A percentile compares a stretch with the other conserved stretches of the same genome.
Evolutionary conservation across 2,888 invertebrate species (phyloP).

Genomic region (Folsomia manolachei): DNA sequence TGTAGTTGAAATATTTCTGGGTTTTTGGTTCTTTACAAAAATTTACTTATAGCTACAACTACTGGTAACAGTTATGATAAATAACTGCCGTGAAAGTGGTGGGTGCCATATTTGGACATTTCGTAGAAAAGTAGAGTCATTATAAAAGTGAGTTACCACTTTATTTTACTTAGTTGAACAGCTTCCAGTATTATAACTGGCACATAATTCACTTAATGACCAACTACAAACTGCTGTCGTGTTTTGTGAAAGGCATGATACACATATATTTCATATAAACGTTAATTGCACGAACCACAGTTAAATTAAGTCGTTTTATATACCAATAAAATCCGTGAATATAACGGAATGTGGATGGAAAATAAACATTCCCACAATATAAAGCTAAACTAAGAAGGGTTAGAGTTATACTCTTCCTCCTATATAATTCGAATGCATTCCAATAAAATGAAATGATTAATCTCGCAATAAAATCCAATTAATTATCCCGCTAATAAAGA

Average conservation of each 20-base stretch:
- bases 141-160: too few relatives aligned
- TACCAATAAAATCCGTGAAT: neutral
- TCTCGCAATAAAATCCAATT: neutral
- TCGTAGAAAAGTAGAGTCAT: neutral
- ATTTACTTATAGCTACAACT: neutral
- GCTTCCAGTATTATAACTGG: neutral
- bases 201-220: neutral
- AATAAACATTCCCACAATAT: neutral
- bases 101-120: neutral
- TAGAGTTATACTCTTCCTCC: too few relatives aligned
- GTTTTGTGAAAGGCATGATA: too few relatives aligned
- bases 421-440: too few relatives aligned
- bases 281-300: neutral
- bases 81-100: neutral
- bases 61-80: neutral
- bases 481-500: neutral
- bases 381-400: too few relatives aligned
- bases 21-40: neutral
- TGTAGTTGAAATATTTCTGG: neutral
- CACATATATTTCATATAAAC: too few relatives aligned
- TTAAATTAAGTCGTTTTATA: neutral
- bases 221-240: too few relatives aligned
- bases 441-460: too few relatives aligned
- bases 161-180: too few relatives aligned
- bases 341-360: neutral